Evolutionary conservation across 2,113 vertebrate genomes (phyloP).

Genomic region (Hepsetus odoe): DNA sequence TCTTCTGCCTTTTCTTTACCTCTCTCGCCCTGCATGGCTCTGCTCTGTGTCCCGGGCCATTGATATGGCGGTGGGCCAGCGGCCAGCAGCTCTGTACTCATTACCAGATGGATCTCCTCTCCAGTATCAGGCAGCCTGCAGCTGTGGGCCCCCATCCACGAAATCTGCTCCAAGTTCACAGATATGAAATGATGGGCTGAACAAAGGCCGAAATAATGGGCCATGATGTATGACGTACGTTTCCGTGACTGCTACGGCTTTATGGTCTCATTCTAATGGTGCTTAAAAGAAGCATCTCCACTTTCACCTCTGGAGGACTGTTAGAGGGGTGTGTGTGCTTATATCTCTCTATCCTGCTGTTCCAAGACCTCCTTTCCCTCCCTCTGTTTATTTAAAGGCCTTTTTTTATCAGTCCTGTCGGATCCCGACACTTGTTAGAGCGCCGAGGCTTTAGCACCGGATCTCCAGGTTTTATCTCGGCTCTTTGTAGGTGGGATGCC

Average conservation of each 20-base stretch:
- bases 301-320: background rate
- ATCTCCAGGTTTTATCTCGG: background rate
- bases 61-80: slow-evolving; percentile 14
- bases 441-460: background rate
- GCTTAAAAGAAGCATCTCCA: slow-evolving; percentile 19
- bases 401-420: background rate
- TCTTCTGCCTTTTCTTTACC: background rate
- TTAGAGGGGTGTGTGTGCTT: slow-evolving; percentile 15
- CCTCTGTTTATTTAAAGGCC: background rate
- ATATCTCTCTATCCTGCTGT: background rate
- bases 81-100: background rate
- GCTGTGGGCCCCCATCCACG: background rate
- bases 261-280: slow-evolving; percentile 26
- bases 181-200: slow-evolving; percentile 4
- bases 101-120: slow-evolving; percentile 17
- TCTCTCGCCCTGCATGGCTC: background rate
- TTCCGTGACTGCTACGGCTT: slow-evolving; percentile 6
- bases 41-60: background rate
- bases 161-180: background rate
- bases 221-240: background rate
- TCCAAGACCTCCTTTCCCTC: background rate
- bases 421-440: background rate
- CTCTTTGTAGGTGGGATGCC: background rate
- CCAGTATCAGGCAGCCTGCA: slow-evolving; percentile 9
- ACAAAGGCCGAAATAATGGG: background rate